Percentiles rank a stretch among this genome's conserved stretches.
These are phyloP conservation scores for Apocheima hispidaria DNA, from an alignment of 2,888 invertebrate genomes.

Conservation along the genomic window DNA sequence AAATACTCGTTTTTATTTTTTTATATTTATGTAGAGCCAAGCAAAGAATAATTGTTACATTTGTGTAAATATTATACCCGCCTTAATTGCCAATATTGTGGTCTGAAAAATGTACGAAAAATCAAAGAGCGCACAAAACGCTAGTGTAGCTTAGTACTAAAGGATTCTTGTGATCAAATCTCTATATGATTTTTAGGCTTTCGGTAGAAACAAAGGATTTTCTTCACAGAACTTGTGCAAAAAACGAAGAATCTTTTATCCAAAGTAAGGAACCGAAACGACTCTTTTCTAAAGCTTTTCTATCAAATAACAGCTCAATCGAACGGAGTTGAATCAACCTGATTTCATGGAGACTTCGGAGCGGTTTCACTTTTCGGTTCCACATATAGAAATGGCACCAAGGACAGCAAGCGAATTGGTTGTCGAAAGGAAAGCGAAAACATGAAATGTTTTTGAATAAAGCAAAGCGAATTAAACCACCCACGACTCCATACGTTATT, in stretches of 20 bases:
- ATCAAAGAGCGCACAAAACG: not conserved
- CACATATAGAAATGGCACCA: constrained; percentile 39
- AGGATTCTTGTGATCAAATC: not conserved
- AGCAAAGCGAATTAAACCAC: constrained; percentile 26
- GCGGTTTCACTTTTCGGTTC: constrained; percentile 46
- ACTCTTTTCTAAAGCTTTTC: constrained; percentile 44
- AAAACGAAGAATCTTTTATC: constrained; percentile 5
- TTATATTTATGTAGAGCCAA: not conserved
- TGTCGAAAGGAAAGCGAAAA: constrained; percentile 24
- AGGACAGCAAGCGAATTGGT: constrained; percentile 28
- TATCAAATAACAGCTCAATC: constrained; percentile 47
- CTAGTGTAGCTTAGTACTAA: too few relatives aligned
- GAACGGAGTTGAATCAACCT: constrained; percentile 49
- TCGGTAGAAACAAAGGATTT: not conserved
- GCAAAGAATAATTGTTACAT: not conserved
- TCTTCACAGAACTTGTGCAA: not conserved
- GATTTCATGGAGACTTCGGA: constrained; percentile 50
- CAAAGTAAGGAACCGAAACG: constrained; percentile 31
- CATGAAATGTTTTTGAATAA: constrained; percentile 22
- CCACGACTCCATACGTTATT: constrained; percentile 16
- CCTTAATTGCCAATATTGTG: not conserved
- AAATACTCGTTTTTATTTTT: not conserved
- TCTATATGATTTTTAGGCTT: not conserved
- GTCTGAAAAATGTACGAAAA: not conserved
- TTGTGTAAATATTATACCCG: not conserved